A percentile compares a stretch with the other conserved stretches of the same genome.
These are phyloP conservation scores for Gnathonemus echidnorhynchus DNA, from an alignment of 2,113 vertebrate genomes.

Conservation along the genomic window DNA sequence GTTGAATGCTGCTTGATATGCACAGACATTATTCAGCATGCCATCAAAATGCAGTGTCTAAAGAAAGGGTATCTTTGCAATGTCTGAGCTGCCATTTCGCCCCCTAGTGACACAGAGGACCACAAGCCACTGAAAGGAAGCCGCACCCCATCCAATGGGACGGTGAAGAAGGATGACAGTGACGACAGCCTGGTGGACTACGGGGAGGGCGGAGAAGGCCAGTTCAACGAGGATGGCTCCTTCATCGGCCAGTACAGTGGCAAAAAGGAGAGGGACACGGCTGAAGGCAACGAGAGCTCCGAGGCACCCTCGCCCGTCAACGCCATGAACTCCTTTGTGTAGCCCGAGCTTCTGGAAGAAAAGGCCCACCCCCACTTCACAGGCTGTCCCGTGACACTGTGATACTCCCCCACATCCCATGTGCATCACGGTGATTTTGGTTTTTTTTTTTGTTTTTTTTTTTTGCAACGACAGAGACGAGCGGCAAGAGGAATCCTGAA, in stretches of 20 bases:
- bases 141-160: slow-evolving; percentile 90
- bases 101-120: slow-evolving; percentile 83
- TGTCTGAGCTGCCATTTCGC: slow-evolving; percentile 24
- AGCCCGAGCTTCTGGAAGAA: slow-evolving; percentile 32
- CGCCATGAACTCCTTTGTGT: slow-evolving; percentile 97
- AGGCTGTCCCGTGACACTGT: slow-evolving; percentile 43
- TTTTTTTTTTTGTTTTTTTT: background rate
- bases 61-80: background rate
- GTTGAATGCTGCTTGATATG: slow-evolving; percentile 10
- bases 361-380: slow-evolving; percentile 14
- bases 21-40: background rate
- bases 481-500: slow-evolving; percentile 35
- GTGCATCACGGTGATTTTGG: background rate
- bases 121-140: slow-evolving; percentile 96
- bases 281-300: slow-evolving; percentile 94
- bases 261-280: slow-evolving; percentile 94
- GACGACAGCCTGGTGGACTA: slow-evolving; percentile 97
- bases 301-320: slow-evolving; percentile 96
- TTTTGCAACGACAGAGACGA: background rate
- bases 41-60: background rate
- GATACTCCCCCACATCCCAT: slow-evolving; percentile 34
- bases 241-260: slow-evolving; percentile 97
- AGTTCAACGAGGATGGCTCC: slow-evolving; percentile 95
- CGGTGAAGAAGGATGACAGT: slow-evolving; percentile 91
- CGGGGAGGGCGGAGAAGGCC: slow-evolving; percentile 92